phyloP scores from a whole-genome alignment of 2,113 vertebrate species.

The Ursus arctos region DNA sequence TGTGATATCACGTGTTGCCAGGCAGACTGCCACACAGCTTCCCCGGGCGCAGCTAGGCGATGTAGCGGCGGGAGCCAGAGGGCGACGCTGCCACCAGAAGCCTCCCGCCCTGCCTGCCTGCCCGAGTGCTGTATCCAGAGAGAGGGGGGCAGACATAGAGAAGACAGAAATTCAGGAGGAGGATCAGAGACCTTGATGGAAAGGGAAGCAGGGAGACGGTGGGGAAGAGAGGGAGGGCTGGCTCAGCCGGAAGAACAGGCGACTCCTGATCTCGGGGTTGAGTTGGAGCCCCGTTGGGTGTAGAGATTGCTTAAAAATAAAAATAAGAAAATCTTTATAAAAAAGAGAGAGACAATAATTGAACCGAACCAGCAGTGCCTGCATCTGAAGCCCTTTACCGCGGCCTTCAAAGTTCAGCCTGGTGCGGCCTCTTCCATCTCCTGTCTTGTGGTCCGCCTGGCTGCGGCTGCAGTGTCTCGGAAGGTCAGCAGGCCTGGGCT shows the following conservation, averaged over 20 bases:
- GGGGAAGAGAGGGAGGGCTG: not conserved
- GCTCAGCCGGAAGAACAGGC: not conserved
- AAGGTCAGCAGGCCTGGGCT: not conserved
- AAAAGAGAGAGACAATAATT: not conserved
- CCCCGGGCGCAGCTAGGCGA: rapidly evolving
- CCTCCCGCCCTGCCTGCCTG: too few relatives aligned
- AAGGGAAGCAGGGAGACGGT: not conserved
- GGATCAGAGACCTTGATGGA: not conserved
- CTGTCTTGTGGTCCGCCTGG: not conserved
- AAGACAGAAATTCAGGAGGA: not conserved
- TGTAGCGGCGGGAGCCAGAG: rapidly evolving
- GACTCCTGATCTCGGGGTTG: not conserved
- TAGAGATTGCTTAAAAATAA: not conserved
- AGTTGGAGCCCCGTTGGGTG: not conserved
- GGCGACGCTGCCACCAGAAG: not conserved
- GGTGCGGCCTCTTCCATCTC: not conserved
- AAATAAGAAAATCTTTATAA: not conserved
- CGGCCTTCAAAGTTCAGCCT: not conserved
- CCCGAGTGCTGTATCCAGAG: not conserved
- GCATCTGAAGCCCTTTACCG: not conserved
- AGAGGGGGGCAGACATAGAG: not conserved
- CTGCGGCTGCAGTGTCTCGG: not conserved
- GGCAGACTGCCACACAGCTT: not conserved
- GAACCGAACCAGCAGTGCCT: not conserved
- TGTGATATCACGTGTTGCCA: not conserved